Evolutionary conservation across 2,797 vertebrate genomes (phyloP), one percentile per base, ranked within the genome.

Genomic region (Myotis planiceps): DNA sequence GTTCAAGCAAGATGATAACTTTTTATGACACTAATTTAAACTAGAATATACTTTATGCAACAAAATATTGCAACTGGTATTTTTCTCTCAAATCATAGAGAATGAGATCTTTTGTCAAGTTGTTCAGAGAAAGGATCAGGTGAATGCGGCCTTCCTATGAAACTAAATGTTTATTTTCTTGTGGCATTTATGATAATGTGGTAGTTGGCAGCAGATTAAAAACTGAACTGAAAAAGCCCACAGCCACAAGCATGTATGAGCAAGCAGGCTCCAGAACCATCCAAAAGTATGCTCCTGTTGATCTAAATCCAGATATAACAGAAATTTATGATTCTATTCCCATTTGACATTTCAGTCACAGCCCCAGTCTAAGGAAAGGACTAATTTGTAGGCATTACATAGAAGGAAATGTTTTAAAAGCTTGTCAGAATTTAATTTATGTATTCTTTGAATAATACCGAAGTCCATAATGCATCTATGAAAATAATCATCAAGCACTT

Each of bases 401-500:
- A 39, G n/a, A 63, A 92, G 18, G 58, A 89, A 96, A 86, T 53
- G 14, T 68, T 90, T 95, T 92, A 66, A 91, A 88, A 87, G 45
- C n/a, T 32, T 93, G 34, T 92, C 53, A 65, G 83, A 80, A 85
- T 89, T 92, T 76, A 66, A 96, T 58, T 93, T 95, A 66, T 63
- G 14, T 51, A 78, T 85, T 76, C 23, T 92, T 91, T 92, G n/a
- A 96, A 74, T 80, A 91, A 91, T 58, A 91, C 63, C 71, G 90
- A 87, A 69, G 12, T 81, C 71, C 47, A 53, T 84, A 95, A 88
- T n/a, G 45, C 25, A 88, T 83, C 29, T 88, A 94, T 83, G 27
- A 88, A 96, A 96, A 92, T 92, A 94, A 96, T 76, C 37, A 90
- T 84, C 51, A 75, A 83, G 27, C 47, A 95, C 39, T 95, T 96